Evolutionary conservation across 2,888 invertebrate genomes (phyloP).

Genomic region (Ischnus inquisitorius): DNA sequence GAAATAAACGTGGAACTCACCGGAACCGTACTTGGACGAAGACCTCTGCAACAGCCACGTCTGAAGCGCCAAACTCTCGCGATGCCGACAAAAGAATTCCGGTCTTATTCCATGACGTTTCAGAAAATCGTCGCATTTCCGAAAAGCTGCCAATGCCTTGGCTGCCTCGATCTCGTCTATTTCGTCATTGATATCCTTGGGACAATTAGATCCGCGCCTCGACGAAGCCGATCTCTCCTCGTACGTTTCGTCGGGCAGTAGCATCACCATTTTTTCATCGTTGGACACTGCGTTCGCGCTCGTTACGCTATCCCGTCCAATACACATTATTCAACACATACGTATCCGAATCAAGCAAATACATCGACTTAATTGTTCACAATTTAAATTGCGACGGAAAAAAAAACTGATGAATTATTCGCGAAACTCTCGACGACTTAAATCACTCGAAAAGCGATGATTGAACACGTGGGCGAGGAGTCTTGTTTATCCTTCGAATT

Average conservation of each 20-base stretch:
- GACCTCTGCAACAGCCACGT: conserved; percentile 79
- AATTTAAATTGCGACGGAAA: conserved; percentile 8
- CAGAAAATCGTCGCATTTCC: conserved; percentile 89
- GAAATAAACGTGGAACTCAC: conserved; percentile 74
- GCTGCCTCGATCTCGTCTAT: conserved; percentile 80
- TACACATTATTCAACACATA: conserved; percentile 77
- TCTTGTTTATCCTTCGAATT: conserved; percentile 41
- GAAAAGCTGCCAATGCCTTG: conserved; percentile 85
- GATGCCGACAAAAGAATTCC: conserved; percentile 92
- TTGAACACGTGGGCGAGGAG: conserved; percentile 40
- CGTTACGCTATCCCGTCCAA: conserved; percentile 72
- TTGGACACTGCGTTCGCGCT: conserved; percentile 44
- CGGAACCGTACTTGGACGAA: conserved; percentile 76
- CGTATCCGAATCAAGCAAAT: conserved; percentile 6
- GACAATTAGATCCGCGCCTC: conserved; percentile 72
- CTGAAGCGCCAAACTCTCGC: conserved; percentile 85
- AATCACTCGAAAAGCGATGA: conserved; percentile 11
- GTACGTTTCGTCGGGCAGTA: conserved; percentile 93
- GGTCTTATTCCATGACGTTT: conserved; percentile 90
- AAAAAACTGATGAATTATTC: neutral
- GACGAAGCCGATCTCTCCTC: conserved; percentile 86
- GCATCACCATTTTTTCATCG: conserved; percentile 85
- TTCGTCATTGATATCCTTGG: conserved; percentile 72
- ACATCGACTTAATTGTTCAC: conserved; percentile 13
- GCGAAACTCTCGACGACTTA: neutral